Conservation (phyloP, 2,113 vertebrate genomes). For the Sclerurus mexicanus region DNA sequence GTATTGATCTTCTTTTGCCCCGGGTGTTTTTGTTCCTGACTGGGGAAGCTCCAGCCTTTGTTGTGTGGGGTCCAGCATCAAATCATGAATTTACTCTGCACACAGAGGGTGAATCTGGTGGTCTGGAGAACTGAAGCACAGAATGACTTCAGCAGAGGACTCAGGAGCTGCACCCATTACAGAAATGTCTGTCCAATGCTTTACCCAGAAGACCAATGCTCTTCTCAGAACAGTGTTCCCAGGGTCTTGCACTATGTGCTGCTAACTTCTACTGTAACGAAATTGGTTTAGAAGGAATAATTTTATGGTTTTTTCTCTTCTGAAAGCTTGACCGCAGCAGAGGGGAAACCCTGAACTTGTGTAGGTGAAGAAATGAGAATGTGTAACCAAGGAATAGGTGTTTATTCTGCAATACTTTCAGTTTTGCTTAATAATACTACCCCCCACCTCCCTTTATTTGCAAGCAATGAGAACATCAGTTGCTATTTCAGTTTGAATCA, state of each 20-base stretch:
- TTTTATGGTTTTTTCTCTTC: background rate
- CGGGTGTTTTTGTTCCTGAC: background rate
- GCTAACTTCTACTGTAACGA: background rate
- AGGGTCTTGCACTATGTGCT: background rate
- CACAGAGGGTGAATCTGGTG: background rate
- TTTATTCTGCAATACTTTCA: background rate
- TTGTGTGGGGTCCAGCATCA: background rate
- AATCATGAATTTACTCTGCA: background rate
- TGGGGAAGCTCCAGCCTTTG: background rate
- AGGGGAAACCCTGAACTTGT: background rate
- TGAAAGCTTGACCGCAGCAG: background rate
- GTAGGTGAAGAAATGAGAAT: constrained; percentile 14
- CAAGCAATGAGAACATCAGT: background rate
- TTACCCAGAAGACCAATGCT: background rate
- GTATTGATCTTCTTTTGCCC: background rate
- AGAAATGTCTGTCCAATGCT: background rate
- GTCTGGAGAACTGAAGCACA: background rate
- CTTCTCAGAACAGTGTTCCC: background rate
- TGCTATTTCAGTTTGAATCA: constrained; percentile 17
- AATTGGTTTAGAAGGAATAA: background rate
- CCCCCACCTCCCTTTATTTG: background rate
- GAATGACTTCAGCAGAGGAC: background rate
- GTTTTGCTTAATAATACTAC: constrained; percentile 7
- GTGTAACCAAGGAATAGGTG: background rate
- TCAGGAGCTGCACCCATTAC: background rate